These are phyloP conservation scores for Cinclus cinclus DNA, from an alignment of 2,113 vertebrate genomes.

Conservation along the genomic window DNA sequence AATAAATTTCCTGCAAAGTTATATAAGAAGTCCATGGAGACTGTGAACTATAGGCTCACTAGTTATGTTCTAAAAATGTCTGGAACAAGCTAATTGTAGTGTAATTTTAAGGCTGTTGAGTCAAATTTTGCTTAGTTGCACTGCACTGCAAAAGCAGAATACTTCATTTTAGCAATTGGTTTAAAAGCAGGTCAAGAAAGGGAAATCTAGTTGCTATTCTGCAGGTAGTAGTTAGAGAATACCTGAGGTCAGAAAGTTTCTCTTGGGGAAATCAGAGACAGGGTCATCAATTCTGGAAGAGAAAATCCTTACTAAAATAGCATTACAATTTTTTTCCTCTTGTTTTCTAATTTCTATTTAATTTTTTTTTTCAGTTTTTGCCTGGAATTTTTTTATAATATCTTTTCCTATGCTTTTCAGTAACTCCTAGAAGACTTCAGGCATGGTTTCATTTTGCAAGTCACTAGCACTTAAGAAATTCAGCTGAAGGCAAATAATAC, in stretches of 20 bases:
- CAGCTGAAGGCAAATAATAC: neutral
- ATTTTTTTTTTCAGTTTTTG: neutral
- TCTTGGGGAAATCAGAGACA: neutral
- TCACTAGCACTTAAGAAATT: neutral
- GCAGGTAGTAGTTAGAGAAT: neutral
- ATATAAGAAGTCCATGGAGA: neutral
- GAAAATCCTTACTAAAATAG: neutral
- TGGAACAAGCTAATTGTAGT: neutral
- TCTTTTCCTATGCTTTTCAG: neutral
- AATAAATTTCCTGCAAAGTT: neutral
- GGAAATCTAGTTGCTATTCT: neutral
- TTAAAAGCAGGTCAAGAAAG: neutral
- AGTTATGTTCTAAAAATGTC: neutral
- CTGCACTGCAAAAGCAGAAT: neutral
- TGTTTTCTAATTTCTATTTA: neutral
- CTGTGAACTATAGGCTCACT: neutral
- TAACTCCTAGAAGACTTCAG: neutral
- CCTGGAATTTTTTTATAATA: neutral
- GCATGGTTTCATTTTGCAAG: neutral
- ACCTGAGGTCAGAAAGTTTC: neutral
- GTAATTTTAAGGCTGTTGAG: neutral
- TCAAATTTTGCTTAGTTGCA: neutral
- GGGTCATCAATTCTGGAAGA: neutral
- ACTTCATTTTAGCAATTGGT: neutral
- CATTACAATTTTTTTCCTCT: neutral